Percentiles rank a stretch among this genome's conserved stretches.
Evolutionary conservation across 2,113 vertebrate genomes (phyloP).

Genomic region (Seriola quinqueradiata): DNA sequence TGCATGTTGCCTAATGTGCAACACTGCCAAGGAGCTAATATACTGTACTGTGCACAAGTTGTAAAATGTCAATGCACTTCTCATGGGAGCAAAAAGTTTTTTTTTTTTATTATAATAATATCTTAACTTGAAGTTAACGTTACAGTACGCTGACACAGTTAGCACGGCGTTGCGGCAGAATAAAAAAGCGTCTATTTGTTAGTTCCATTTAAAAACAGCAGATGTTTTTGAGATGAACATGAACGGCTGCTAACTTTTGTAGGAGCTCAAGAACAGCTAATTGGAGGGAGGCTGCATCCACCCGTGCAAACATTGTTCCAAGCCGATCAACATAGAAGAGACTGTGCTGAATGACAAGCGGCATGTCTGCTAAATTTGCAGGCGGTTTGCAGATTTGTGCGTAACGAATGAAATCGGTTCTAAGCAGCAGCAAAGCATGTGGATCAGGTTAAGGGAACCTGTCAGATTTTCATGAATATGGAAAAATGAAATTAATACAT

Average conservation of each 20-base stretch:
- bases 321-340: not conserved
- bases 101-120: not conserved
- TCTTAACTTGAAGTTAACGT: not conserved
- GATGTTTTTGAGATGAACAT: slow-evolving; percentile 47
- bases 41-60: not conserved
- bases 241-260: slow-evolving; percentile 8
- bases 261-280: slow-evolving; percentile 23
- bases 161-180: not conserved
- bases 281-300: slow-evolving; percentile 38
- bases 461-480: slow-evolving; percentile 10
- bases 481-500: slow-evolving; percentile 31
- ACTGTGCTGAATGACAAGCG: slow-evolving; percentile 27
- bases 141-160: not conserved
- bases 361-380: slow-evolving; percentile 1
- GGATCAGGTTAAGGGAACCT: not conserved
- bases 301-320: slow-evolving; percentile 28
- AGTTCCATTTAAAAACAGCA: slow-evolving; percentile 20
- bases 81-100: not conserved
- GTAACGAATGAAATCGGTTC: slow-evolving; percentile 15
- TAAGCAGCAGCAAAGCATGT: not conserved
- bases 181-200: not conserved
- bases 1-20: not conserved
- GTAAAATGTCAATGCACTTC: not conserved
- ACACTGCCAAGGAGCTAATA: not conserved
- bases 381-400: not conserved